These are phyloP conservation scores for Acipenser oxyrinchus DNA, from an alignment of 2,797 vertebrate species.

Conservation along the genomic window DNA sequence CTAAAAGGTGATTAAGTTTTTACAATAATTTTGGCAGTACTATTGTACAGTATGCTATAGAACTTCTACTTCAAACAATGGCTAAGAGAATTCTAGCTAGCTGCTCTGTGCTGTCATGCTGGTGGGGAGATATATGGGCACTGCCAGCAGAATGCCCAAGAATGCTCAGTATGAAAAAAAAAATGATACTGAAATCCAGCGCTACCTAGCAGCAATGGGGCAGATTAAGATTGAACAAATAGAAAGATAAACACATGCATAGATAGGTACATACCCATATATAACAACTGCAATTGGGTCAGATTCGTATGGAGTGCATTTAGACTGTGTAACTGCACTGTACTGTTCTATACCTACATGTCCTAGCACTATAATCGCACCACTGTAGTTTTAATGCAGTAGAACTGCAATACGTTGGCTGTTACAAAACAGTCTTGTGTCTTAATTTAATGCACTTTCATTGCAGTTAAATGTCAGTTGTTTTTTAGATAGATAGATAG, in stretches of 20 bases:
- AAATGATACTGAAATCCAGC: too few relatives aligned
- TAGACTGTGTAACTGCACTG: neutral
- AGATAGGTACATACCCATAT: neutral
- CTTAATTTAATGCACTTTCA: constrained; percentile 3
- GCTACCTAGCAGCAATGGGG: too few relatives aligned
- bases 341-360: neutral
- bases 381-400: neutral
- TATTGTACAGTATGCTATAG: too few relatives aligned
- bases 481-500: neutral
- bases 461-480: neutral
- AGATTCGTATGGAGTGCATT: neutral
- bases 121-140: too few relatives aligned
- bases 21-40: too few relatives aligned
- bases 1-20: too few relatives aligned
- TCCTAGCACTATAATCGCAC: neutral
- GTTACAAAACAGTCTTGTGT: constrained; percentile 8
- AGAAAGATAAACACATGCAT: neutral
- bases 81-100: too few relatives aligned
- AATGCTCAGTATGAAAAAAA: too few relatives aligned
- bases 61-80: too few relatives aligned
- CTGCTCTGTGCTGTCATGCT: too few relatives aligned
- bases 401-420: neutral
- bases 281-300: neutral
- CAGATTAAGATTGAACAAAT: neutral
- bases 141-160: too few relatives aligned